Conservation (phyloP, 2,113 vertebrate genomes). For the Gracilinanus agilis region DNA sequence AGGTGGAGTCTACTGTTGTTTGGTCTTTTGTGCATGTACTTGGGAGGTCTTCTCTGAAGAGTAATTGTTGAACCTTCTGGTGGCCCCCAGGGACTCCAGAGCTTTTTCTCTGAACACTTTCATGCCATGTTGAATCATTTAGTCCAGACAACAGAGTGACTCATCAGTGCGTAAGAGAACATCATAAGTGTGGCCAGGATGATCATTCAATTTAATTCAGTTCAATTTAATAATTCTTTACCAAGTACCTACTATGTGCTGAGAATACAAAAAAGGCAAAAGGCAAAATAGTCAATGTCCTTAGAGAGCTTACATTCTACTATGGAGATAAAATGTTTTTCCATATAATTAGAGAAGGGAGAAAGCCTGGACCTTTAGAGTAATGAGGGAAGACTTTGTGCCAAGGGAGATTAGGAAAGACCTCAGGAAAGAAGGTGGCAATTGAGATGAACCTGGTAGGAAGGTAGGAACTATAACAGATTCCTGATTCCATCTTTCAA, state of each 20-base stretch:
- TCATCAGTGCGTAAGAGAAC: background rate
- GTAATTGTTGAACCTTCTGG: background rate
- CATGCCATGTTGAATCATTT: background rate
- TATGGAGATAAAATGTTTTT: background rate
- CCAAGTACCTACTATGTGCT: background rate
- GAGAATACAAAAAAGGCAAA: background rate
- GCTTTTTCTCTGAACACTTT: background rate
- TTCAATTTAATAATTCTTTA: background rate
- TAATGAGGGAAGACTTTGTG: background rate
- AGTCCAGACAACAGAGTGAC: background rate
- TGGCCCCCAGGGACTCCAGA: background rate
- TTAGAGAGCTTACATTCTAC: background rate
- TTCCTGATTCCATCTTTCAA: background rate
- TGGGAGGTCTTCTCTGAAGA: conserved; percentile 46
- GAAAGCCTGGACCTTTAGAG: background rate
- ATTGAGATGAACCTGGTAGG: background rate
- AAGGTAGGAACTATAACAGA: background rate
- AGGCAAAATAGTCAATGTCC: background rate
- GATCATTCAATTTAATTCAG: background rate
- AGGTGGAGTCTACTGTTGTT: background rate
- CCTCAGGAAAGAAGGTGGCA: background rate
- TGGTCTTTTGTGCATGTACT: background rate
- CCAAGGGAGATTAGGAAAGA: background rate
- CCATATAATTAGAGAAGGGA: background rate
- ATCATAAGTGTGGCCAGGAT: background rate